phyloP scores from a whole-genome alignment of 2,888 invertebrate genomes.

The Zaprionus obscuricornis region DNA sequence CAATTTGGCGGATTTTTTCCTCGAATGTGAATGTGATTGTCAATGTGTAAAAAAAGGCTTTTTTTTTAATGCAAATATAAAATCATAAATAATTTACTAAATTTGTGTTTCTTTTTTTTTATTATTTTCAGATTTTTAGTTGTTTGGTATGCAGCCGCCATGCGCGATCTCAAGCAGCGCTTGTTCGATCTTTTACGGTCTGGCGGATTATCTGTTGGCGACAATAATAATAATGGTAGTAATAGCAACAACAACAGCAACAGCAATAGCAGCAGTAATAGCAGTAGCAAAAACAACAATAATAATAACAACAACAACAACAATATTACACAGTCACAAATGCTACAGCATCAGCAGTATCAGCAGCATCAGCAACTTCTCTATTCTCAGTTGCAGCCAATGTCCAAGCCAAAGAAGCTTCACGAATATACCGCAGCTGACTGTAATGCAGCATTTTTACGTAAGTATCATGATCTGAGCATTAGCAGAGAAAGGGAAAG shows the following conservation, averaged over 20 bases:
- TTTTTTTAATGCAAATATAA: too few relatives aligned
- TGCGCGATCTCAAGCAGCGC: slow-evolving; percentile 83
- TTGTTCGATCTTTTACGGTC: slow-evolving; percentile 81
- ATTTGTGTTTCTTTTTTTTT: neutral
- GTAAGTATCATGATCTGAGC: slow-evolving; percentile 81
- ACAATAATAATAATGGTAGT: slow-evolving; percentile 41
- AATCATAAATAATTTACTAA: neutral
- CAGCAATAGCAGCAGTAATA: slow-evolving; percentile 14
- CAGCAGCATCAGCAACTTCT: slow-evolving; percentile 34
- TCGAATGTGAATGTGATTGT: too few relatives aligned
- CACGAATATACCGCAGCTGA: slow-evolving; percentile 81
- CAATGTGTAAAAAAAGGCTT: too few relatives aligned
- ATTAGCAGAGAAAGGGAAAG: slow-evolving; percentile 35
- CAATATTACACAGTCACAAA: neutral
- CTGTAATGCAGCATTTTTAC: slow-evolving; percentile 79
- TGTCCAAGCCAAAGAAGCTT: slow-evolving; percentile 80
- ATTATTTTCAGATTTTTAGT: slow-evolving; percentile 28
- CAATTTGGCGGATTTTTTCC: too few relatives aligned
- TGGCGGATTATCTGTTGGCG: slow-evolving; percentile 66
- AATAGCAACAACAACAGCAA: slow-evolving; percentile 16
- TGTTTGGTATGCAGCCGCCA: slow-evolving; percentile 45
- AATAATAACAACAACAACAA: neutral
- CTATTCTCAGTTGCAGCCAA: slow-evolving; percentile 39
- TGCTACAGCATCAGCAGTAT: slow-evolving; percentile 21
- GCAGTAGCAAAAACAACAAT: neutral